Evolutionary conservation across 1,140 invertebrate genomes (phyloP).

Genomic region (Leptinotarsa undecemlineata): DNA sequence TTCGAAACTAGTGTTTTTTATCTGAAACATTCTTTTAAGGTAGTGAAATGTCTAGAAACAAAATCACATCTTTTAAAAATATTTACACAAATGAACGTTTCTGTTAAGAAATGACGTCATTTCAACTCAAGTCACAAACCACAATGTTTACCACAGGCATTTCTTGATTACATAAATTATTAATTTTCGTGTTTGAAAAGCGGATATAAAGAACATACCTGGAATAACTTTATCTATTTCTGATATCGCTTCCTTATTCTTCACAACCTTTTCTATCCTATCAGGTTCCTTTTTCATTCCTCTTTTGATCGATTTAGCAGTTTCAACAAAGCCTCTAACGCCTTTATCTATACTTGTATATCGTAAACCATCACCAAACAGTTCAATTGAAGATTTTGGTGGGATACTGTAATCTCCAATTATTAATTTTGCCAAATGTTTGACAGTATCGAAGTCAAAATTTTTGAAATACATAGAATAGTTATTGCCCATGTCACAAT

Average conservation of each 20-base stretch:
- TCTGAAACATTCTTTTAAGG: too few relatives aligned
- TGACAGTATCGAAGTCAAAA: slow-evolving; percentile 59
- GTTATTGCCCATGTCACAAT: slow-evolving; percentile 59
- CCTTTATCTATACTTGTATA: slow-evolving; percentile 13
- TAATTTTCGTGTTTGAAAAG: too few relatives aligned
- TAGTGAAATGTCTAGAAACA: too few relatives aligned
- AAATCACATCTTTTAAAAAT: too few relatives aligned
- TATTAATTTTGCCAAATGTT: slow-evolving; percentile 61
- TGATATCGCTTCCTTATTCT: slow-evolving; percentile 19
- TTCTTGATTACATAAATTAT: too few relatives aligned
- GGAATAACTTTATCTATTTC: slow-evolving; percentile 15
- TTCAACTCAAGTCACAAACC: too few relatives aligned
- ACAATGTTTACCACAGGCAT: too few relatives aligned
- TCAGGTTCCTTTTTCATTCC: slow-evolving; percentile 34
- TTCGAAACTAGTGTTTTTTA: too few relatives aligned
- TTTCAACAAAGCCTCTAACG: not conserved
- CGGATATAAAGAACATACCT: too few relatives aligned
- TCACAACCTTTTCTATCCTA: slow-evolving; percentile 31
- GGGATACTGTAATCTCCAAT: slow-evolving; percentile 59
- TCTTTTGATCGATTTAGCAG: slow-evolving; percentile 26
- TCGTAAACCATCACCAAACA: slow-evolving; percentile 58
- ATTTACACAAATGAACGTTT: too few relatives aligned
- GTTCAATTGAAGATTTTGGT: slow-evolving; percentile 54
- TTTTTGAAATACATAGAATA: slow-evolving; percentile 62
- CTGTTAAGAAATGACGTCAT: too few relatives aligned